Evolutionary conservation across 2,797 vertebrate species (phyloP), one percentile per base, ranked within the genome.

Genomic region (Melanotaenia nigrans): DNA sequence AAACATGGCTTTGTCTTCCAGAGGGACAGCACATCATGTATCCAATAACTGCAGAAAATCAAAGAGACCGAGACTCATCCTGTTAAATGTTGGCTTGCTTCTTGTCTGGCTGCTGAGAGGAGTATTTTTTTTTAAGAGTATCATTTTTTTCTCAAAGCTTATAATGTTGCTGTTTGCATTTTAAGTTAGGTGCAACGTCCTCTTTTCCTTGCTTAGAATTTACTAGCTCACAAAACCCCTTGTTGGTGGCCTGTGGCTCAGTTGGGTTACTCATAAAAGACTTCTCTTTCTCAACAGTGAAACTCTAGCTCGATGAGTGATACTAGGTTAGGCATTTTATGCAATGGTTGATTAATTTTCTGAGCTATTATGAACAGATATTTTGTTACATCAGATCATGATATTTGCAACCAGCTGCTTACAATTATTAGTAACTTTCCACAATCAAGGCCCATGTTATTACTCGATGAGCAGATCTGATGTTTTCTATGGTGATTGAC

Each of bases 1-100:
- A 68, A 78, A 77, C 80, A 79, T 80, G 78, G 83, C 81, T 89
- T 90, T 85, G 86, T 90, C 79, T 85, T 72, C 61, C 73, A 77
- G 72, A n/a, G 63, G 56, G 79, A 71, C 65, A 1, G 33, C 30
- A 28, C 79, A 59, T 87, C 68, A 67, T 73, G 70, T 49, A 71
- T 83, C 75, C 47, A 78, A 78, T 87, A 78, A 85, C 75, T 35
- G 69, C 60, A 75, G 61, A 78, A 81, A 81, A 71, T 86, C 75
- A 82, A 82, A 77, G 75, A 8, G 36, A 61, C 28, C 22, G 38
- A 70, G 71, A 32, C 55, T 74, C 30, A 1, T 28, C 42, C 42
- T 18, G 14, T 68, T 68, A 56, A 40, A 45, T 54, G 55, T 45
- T 61, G 64, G 45, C 57, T 49, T 53, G 38, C 51, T 62, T 32